Base-by-base conservation (phyloP, 2,888 invertebrate species). In the Troides oblongomaculatus region DNA sequence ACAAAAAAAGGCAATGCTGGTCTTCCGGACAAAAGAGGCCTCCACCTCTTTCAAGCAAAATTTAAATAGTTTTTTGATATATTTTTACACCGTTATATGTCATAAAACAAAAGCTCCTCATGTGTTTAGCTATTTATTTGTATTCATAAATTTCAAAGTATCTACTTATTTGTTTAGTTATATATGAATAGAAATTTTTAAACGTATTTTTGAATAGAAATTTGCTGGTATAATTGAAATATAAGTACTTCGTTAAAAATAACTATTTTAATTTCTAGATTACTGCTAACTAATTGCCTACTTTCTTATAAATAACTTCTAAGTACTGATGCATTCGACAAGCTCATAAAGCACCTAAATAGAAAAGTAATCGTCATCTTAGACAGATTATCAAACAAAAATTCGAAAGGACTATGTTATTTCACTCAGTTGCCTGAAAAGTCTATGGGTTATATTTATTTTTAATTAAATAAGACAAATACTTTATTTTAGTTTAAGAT, bases 301-400 rank as follows among this genome's bases (percentile, higher is more conserved):
- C n/a, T 36, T n/a, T 69, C 56, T 64, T 64, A 61, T 43, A 25
- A 60, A 50, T 50, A 68, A 60, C 30, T 18, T 63, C n/a, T 50
- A 30, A 30, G 30, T 30, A 60, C 12, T 43, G n/a, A 58, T 68
- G 60, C 50, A 21, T 25, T 50, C 58, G 62, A 64, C 56, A 69
- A 64, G 64, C 68, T 7, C 23, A 61, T 30, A 53, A 69, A 69
- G 64, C 68, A 64, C 64, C 53, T 69, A 64, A 46, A 53, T 2
- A 10, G 50, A 50, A 68, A 36, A 63, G 14, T 18, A 43, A 56
- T 64, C 43, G 64, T 12, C 60, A 39, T 18, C 4, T 53, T 53
- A 5, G 50, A 6, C 5, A 17, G 5, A 50, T 17, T 50, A 50
- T 50, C 50, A 18, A 50, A 17, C 1, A 18, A 50, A 50, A 50